Evolutionary conservation across 2,113 vertebrate species (phyloP).

Genomic region (Aviceda subcristata): DNA sequence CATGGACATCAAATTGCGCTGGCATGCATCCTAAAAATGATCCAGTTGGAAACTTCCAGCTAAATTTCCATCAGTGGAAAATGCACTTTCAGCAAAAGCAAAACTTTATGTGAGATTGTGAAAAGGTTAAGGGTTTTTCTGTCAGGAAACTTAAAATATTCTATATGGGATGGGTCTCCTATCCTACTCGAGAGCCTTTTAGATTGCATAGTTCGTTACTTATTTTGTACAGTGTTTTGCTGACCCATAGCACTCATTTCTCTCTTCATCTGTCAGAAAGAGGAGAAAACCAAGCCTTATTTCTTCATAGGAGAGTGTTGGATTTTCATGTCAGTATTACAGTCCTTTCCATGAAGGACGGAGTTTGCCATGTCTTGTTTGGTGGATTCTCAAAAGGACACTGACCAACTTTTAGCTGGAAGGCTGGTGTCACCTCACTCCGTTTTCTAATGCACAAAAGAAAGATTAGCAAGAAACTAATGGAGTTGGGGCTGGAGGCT

Average conservation of each 20-base stretch:
- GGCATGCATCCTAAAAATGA: background rate
- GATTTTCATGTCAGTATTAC: background rate
- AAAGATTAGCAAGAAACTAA: background rate
- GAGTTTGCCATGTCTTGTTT: background rate
- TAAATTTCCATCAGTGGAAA: background rate
- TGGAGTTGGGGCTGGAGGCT: background rate
- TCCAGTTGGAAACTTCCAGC: conserved; percentile 1
- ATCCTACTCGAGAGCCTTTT: background rate
- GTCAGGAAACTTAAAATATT: background rate
- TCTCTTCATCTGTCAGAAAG: background rate
- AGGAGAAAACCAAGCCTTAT: background rate
- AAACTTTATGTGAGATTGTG: background rate
- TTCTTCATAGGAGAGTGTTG: background rate
- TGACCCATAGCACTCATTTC: background rate
- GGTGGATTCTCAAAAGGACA: background rate
- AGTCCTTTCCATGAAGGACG: background rate
- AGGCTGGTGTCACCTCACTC: background rate
- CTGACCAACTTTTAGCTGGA: background rate
- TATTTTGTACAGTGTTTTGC: background rate
- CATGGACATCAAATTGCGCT: background rate
- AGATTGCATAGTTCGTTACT: background rate
- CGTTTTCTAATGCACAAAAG: background rate
- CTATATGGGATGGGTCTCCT: background rate
- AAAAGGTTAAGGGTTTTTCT: background rate
- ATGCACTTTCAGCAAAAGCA: background rate